Percentiles rank a stretch among this genome's conserved stretches.
Conservation (phyloP, 2,113 vertebrate genomes). For the Hydropotes inermis region DNA sequence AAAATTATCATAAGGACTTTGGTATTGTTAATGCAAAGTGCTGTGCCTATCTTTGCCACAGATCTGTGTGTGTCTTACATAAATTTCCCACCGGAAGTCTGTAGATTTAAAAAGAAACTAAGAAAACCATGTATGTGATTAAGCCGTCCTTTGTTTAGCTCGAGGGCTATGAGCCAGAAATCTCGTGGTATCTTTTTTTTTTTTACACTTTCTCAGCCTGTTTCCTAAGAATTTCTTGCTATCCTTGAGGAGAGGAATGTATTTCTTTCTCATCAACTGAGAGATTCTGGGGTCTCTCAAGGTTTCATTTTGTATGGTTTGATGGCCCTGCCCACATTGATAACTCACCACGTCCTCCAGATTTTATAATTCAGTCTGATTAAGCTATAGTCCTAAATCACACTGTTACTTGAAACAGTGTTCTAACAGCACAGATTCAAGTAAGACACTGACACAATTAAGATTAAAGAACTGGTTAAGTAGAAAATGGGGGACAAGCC, state of each 20-base stretch:
- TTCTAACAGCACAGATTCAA: not conserved
- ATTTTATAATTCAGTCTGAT: not conserved
- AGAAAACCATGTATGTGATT: not conserved
- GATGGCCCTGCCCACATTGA: not conserved
- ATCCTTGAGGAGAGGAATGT: not conserved
- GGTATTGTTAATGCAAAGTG: not conserved
- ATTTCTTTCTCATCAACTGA: not conserved
- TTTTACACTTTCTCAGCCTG: not conserved
- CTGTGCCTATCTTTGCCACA: not conserved
- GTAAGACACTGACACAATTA: not conserved
- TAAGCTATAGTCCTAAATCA: not conserved
- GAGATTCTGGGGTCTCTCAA: not conserved
- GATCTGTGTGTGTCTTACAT: not conserved
- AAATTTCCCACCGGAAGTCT: not conserved
- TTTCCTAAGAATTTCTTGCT: not conserved
- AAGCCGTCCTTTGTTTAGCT: not conserved
- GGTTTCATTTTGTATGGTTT: not conserved
- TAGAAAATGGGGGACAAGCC: not conserved
- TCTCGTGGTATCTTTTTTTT: not conserved
- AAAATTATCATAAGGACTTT: not conserved
- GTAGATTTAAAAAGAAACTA: not conserved
- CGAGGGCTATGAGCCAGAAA: not conserved
- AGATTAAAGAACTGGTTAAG: not conserved
- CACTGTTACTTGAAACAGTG: not conserved
- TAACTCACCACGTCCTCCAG: not conserved